Percentiles rank a stretch among this genome's conserved stretches.
Evolutionary conservation across 2,797 vertebrate species (phyloP).

Genomic region (Pangasius macronema): DNA sequence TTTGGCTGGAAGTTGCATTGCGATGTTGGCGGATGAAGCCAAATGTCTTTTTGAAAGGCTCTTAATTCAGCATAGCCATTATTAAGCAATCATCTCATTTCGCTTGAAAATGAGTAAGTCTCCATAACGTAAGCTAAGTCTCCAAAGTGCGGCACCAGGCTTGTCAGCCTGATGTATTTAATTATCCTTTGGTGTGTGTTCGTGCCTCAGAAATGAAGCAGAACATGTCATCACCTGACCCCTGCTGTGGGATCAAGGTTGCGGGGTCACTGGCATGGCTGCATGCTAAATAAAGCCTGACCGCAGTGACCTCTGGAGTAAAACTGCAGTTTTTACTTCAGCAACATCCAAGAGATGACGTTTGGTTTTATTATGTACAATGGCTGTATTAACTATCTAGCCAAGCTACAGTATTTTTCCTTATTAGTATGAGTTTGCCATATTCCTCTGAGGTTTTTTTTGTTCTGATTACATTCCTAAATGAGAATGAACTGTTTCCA

Average conservation of each 20-base stretch:
- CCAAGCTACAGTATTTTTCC: not conserved
- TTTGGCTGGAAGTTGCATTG: not conserved
- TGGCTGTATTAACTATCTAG: not conserved
- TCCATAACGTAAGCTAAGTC: not conserved
- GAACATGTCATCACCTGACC: slow-evolving; percentile 41
- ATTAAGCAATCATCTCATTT: slow-evolving; percentile 5
- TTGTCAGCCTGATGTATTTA: slow-evolving; percentile 12
- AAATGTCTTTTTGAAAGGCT: not conserved
- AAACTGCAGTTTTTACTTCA: not conserved
- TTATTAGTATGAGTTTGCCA: not conserved
- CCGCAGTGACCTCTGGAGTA: slow-evolving; percentile 20
- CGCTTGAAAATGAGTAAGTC: not conserved
- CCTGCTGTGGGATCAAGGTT: slow-evolving; percentile 25
- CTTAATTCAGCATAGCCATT: slow-evolving; percentile 16
- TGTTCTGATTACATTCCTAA: not conserved
- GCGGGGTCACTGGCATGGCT: slow-evolving; percentile 21
- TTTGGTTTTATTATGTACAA: not conserved
- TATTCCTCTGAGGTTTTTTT: not conserved
- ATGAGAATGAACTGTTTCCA: slow-evolving; percentile 1
- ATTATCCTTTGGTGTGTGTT: slow-evolving; percentile 16
- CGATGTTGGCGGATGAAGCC: not conserved
- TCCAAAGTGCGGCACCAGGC: not conserved
- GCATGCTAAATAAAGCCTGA: slow-evolving; percentile 45
- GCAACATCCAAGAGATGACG: not conserved
- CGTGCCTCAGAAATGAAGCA: slow-evolving; percentile 32